Evolutionary conservation across 2,113 vertebrate genomes (phyloP).

Genomic region (Crotalus viridis): DNA sequence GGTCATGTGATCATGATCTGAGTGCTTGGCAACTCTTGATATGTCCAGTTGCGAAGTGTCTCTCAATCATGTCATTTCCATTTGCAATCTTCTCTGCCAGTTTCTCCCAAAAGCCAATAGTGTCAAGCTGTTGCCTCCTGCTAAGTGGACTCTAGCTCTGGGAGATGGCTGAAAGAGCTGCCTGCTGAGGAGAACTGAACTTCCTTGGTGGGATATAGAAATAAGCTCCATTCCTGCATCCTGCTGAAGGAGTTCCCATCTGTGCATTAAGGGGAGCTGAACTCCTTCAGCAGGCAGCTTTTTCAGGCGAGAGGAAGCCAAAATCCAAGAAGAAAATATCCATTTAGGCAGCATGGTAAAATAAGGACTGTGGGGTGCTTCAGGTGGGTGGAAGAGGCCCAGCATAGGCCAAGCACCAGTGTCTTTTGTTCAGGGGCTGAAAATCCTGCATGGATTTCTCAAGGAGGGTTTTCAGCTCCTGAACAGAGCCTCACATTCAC

Average conservation of each 20-base stretch:
- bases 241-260: not conserved
- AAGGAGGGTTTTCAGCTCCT: not conserved
- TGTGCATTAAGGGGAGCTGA: not conserved
- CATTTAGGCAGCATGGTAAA: not conserved
- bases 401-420: not conserved
- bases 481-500: not conserved
- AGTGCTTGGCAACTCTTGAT: not conserved
- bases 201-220: not conserved
- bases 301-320: not conserved
- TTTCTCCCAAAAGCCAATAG: not conserved
- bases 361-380: not conserved
- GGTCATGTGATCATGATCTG: not conserved
- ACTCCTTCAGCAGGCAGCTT: not conserved
- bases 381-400: not conserved
- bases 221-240: not conserved
- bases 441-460: not conserved
- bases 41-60: not conserved
- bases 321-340: not conserved
- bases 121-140: not conserved
- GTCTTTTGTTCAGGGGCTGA: not conserved
- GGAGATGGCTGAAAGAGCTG: not conserved
- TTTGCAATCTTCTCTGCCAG: not conserved
- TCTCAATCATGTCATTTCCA: not conserved
- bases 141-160: not conserved
- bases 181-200: not conserved